These are phyloP conservation scores for Acipenser transmontanus DNA, from an alignment of 2,797 vertebrate species.

Conservation along the genomic window DNA sequence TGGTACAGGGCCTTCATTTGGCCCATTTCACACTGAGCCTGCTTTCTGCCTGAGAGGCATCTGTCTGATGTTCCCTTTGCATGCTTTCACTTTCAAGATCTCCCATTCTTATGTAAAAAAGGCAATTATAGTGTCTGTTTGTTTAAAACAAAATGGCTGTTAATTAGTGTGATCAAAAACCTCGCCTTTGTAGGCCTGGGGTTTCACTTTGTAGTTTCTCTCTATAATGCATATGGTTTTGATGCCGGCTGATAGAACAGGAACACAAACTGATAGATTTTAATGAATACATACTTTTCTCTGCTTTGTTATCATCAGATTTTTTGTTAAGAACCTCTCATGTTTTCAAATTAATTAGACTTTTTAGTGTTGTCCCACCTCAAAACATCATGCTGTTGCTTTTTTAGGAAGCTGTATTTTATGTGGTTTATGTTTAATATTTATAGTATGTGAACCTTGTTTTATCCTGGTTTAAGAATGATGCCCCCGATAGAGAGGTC, in stretches of 20 bases:
- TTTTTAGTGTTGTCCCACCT: constrained; percentile 52
- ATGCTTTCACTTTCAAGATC: constrained; percentile 95
- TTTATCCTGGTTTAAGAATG: background rate
- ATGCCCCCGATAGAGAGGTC: background rate
- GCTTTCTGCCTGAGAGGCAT: constrained; percentile 63
- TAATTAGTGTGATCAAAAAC: constrained; percentile 98
- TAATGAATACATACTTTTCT: constrained; percentile 82
- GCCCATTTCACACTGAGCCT: constrained; percentile 40
- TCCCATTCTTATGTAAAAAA: constrained; percentile 99
- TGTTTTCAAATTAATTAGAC: constrained; percentile 56
- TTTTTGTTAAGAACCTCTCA: constrained; percentile 62
- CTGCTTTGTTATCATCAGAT: constrained; percentile 54
- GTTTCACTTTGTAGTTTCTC: constrained; percentile 88
- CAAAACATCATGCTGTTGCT: constrained; percentile 53
- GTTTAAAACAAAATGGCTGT: constrained; percentile 99
- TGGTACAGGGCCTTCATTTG: constrained; percentile 7
- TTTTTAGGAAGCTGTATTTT: background rate
- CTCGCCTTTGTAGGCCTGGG: constrained; percentile 79
- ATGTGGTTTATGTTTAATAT: background rate
- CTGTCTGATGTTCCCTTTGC: constrained; percentile 80
- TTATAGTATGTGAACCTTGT: background rate
- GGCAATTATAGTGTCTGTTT: constrained; percentile 99
- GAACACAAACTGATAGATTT: constrained; percentile 77
- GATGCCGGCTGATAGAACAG: constrained; percentile 89
- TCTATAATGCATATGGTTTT: constrained; percentile 78